phyloP scores from a whole-genome alignment of 2,888 invertebrate species.

The Schrankia costaestrigalis region DNA sequence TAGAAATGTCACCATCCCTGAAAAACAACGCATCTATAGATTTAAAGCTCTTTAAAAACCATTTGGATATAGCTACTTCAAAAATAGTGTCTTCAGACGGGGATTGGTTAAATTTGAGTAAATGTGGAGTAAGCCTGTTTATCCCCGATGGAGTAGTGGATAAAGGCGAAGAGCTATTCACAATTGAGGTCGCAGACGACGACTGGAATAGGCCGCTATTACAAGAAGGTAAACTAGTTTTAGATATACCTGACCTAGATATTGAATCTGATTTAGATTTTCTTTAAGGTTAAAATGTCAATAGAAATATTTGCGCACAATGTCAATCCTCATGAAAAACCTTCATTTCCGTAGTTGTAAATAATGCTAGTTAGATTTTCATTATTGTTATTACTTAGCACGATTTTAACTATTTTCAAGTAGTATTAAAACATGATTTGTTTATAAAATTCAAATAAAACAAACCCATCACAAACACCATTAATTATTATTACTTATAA shows the following conservation, averaged over 20 bases:
- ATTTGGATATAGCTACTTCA: conserved; percentile 65
- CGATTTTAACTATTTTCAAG: too few species aligned
- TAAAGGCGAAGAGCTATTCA: conserved; percentile 90
- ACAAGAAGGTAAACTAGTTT: conserved; percentile 80
- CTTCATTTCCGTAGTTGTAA: too few species aligned
- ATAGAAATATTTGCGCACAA: too few species aligned
- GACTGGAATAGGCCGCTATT: conserved; percentile 93
- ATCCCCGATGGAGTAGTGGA: conserved; percentile 95
- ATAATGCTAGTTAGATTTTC: too few species aligned
- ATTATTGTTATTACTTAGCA: too few species aligned
- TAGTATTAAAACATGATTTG: too few species aligned
- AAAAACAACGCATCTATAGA: conserved; percentile 69
- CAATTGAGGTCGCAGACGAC: conserved; percentile 93
- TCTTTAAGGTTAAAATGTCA: conserved; percentile 4
- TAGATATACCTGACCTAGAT: conserved; percentile 3
- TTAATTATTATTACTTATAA: too few species aligned
- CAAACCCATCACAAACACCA: too few species aligned
- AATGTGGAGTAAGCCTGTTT: conserved; percentile 90
- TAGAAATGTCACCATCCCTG: conserved; percentile 72
- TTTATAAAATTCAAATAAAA: too few species aligned
- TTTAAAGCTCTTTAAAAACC: conserved; percentile 51
- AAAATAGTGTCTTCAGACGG: conserved; percentile 80
- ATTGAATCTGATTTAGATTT: conserved; percentile 16
- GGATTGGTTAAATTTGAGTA: conserved; percentile 84
- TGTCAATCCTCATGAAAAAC: too few species aligned